Percentiles rank a stretch among this genome's conserved stretches.
These are phyloP conservation scores for Apodemus sylvaticus DNA, from an alignment of 2,113 vertebrate species.

Conservation along the genomic window DNA sequence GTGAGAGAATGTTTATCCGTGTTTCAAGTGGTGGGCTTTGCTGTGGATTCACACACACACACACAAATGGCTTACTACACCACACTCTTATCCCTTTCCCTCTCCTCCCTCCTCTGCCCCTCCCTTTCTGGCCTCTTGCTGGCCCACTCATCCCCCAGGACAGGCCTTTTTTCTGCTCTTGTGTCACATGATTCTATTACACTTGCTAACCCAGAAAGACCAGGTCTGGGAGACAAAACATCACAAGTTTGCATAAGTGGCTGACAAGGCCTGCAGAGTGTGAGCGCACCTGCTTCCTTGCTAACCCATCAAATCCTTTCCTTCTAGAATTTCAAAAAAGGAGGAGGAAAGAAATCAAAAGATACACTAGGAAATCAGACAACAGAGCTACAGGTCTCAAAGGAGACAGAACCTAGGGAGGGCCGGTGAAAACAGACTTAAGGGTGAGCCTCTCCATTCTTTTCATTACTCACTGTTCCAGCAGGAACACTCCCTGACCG, in stretches of 20 bases:
- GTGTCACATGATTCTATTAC: neutral
- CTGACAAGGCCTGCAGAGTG: neutral
- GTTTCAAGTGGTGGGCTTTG: neutral
- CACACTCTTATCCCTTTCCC: neutral
- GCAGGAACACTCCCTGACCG: neutral
- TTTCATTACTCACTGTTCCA: neutral
- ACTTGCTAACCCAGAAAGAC: neutral
- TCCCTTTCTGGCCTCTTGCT: neutral
- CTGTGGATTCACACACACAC: neutral
- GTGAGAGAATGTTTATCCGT: neutral
- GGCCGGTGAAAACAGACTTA: neutral
- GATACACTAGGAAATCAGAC: neutral
- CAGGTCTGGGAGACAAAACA: neutral
- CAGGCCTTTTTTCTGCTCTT: neutral
- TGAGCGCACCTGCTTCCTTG: neutral
- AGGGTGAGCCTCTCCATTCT: neutral
- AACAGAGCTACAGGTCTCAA: neutral
- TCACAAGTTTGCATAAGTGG: neutral
- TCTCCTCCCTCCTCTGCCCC: no score
- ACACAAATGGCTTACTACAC: neutral
- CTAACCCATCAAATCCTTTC: neutral
- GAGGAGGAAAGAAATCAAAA: neutral
- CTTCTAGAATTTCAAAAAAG: neutral
- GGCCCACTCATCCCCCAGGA: neutral
- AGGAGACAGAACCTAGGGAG: neutral